phyloP scores from a whole-genome alignment of 2,113 vertebrate genomes.

The Sclerurus mexicanus region DNA sequence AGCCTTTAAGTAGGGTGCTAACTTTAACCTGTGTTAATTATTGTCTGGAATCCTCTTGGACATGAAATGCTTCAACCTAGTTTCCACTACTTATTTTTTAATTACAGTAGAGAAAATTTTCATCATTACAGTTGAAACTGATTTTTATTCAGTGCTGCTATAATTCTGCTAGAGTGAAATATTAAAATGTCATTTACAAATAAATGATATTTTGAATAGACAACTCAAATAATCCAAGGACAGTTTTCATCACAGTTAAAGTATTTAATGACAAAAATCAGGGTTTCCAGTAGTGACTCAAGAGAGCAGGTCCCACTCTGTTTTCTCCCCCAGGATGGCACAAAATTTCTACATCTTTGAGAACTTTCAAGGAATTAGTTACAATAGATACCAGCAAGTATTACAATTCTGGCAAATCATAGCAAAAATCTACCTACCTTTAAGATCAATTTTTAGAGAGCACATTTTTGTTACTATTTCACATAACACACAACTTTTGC shows the following conservation, averaged over 20 bases:
- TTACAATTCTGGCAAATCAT: conserved; percentile 58
- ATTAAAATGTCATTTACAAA: background rate
- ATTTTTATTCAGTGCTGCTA: background rate
- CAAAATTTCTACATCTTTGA: conserved; percentile 63
- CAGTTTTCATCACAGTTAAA: conserved; percentile 66
- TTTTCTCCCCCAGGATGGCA: conserved; percentile 42
- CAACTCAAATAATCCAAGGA: conserved; percentile 53
- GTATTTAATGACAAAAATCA: conserved; percentile 77
- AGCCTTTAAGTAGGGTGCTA: background rate
- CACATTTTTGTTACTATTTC: conserved; percentile 62
- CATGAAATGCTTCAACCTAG: background rate
- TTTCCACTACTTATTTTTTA: background rate
- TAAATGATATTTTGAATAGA: background rate
- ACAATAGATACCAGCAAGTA: conserved; percentile 56
- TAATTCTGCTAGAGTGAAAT: background rate
- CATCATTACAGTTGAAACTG: background rate
- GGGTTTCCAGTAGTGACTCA: conserved; percentile 58
- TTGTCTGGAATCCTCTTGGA: background rate
- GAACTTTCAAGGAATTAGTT: conserved; percentile 61
- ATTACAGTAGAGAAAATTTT: background rate
- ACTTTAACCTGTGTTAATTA: background rate
- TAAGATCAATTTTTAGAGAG: conserved; percentile 56
- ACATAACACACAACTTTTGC: conserved; percentile 70
- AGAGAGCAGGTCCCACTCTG: conserved; percentile 49
- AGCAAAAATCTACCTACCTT: conserved; percentile 63